phyloP scores from a whole-genome alignment of 2,888 invertebrate genomes.

The Marasmarcha lunaedactyla region DNA sequence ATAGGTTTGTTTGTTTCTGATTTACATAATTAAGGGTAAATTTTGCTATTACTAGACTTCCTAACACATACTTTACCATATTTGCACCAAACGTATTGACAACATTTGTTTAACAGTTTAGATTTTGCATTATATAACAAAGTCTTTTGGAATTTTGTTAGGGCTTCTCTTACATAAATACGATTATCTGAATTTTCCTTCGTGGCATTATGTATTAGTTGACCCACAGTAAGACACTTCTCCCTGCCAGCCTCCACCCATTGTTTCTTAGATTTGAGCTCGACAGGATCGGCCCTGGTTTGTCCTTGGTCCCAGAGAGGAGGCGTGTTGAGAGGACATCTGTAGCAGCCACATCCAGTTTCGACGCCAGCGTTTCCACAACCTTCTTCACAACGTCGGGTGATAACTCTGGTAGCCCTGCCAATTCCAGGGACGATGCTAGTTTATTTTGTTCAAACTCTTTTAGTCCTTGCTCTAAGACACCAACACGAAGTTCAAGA shows the following conservation, averaged over 20 bases:
- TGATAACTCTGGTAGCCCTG: slow-evolving; percentile 8
- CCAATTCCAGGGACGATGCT: slow-evolving; percentile 7
- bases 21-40: slow-evolving; percentile 2
- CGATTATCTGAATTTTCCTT: no score
- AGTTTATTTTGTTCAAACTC: slow-evolving; percentile 13
- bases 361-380: no score
- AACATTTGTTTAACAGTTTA: slow-evolving; percentile 8
- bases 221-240: no score
- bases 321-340: no score
- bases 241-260: no score
- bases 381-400: slow-evolving; percentile 3
- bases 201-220: no score
- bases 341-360: no score
- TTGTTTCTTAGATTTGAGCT: no score
- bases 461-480: slow-evolving; percentile 11
- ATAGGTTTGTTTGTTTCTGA: not conserved
- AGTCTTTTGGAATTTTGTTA: no score
- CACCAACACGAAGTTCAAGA: no score
- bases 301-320: slow-evolving; percentile 10
- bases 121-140: slow-evolving; percentile 15
- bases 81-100: no score
- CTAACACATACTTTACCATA: slow-evolving; percentile 15
- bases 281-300: slow-evolving; percentile 15
- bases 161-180: no score
- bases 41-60: slow-evolving; percentile 14